Conservation (phyloP, 1,140 invertebrate species). For the Drosophila pachea region DNA sequence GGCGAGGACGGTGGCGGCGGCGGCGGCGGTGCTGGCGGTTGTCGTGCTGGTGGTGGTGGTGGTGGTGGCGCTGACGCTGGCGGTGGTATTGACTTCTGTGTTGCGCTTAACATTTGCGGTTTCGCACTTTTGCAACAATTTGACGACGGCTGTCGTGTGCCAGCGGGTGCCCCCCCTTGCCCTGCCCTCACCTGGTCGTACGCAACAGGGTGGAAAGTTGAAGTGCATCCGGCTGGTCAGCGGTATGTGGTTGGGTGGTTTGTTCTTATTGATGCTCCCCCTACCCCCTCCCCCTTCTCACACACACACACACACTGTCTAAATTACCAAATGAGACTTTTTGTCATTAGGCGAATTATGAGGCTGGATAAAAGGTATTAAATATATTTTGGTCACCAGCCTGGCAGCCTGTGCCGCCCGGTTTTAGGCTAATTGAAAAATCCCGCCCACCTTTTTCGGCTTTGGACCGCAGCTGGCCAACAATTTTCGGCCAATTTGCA, state of each 20-base stretch:
- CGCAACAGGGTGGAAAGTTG: slow-evolving; percentile 78
- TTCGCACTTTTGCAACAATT: slow-evolving; percentile 78
- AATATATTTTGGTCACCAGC: slow-evolving; percentile 61
- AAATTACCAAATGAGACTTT: slow-evolving; percentile 53
- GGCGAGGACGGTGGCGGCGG: slow-evolving; percentile 22
- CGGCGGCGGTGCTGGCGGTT: slow-evolving; percentile 16
- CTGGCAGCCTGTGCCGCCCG: slow-evolving; percentile 28
- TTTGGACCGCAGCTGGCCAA: slow-evolving; percentile 31
- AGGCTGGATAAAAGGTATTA: slow-evolving; percentile 77
- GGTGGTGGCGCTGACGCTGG: neutral
- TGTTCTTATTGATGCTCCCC: slow-evolving; percentile 59
- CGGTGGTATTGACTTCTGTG: slow-evolving; percentile 68
- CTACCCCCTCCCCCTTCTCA: slow-evolving; percentile 9
- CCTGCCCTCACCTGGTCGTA: slow-evolving; percentile 33
- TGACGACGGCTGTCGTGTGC: slow-evolving; percentile 39
- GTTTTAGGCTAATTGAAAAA: slow-evolving; percentile 78
- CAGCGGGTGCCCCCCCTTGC: slow-evolving; percentile 27
- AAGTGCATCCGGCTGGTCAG: slow-evolving; percentile 77
- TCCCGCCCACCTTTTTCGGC: slow-evolving; percentile 19
- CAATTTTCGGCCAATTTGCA: slow-evolving; percentile 52
- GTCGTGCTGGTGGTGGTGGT: slow-evolving; percentile 35
- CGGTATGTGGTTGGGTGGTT: slow-evolving; percentile 20
- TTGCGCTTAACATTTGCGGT: slow-evolving; percentile 78
- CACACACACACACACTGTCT: slow-evolving; percentile 14
- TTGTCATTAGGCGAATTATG: slow-evolving; percentile 78